Evolutionary conservation across 2,888 invertebrate species (phyloP), one percentile per base, ranked within the genome.

Genomic region (Pyrrhosoma nymphula): DNA sequence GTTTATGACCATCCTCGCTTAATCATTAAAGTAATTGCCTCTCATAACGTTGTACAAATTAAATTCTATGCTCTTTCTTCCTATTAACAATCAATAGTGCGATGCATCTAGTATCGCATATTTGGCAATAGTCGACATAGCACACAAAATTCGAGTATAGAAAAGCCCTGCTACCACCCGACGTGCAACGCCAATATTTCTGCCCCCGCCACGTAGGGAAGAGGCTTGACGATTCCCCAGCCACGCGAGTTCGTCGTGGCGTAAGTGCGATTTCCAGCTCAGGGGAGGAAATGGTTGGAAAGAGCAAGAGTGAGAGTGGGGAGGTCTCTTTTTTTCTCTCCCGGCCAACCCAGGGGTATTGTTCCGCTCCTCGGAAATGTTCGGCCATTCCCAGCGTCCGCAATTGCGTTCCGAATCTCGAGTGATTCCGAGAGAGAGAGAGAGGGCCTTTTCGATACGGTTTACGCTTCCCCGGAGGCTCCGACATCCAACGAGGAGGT

Each of bases 381-480:
- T 82, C 82, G 30, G 30, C 82, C 82, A 35, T 82, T 82, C 82
- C 16, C 26, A 82, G 82, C 35, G 35, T 35, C 82, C 82, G 82
- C 82, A 82, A 82, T 82, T 82, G 82, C 82, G 82, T 82, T 82
- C 35, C 82, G 82, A 82, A 82, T 82, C 82, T 82, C 82, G 30
- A 30, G 82, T 35, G 82, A 35, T 30, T 35, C 35, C 35, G 69
- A n/a, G 47, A 47, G 47, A 47, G 8, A 26, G 26, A 26, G n/a
- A 23, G 69, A n/a, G 30, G 14, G 30, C 30, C 20, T 60, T 82
- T 82, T 82, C 82, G 82, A 82, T 82, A 82, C 82, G 82, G 30
- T 82, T 60, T 82, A 82, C 82, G 82, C 82, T 82, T 82, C 82
- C 82, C 82, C 82, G 82, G 82, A 82, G 82, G 82, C 82, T 82